Evolutionary conservation across 2,888 invertebrate species (phyloP), one percentile per base, ranked within the genome.

Genomic region (Tiphia femorata): DNA sequence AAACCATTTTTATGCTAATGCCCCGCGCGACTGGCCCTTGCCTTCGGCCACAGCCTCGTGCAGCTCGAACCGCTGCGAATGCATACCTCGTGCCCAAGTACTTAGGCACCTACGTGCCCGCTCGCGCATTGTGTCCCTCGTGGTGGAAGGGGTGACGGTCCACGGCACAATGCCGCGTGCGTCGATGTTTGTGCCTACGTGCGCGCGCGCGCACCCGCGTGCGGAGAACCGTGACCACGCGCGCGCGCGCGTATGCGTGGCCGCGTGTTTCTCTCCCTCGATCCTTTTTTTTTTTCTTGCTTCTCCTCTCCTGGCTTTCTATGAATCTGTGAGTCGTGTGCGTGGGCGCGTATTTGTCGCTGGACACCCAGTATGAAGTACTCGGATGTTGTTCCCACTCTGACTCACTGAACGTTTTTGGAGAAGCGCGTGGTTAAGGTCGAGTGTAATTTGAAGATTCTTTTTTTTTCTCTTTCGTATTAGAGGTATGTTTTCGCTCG

Each of bases 1-100:
- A 64, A 73, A 68, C 66, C 67, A 74, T 75, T 77, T 76, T 79
- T 72, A 77, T 73, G 74, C 62, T 73, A 78, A 76, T 75, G 59
- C 61, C 33, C n/a, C n/a, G n/a, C 38, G 56, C 49, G 53, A 42
- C 49, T 10, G 25, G n/a, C 17, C n/a, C n/a, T n/a, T n/a, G n/a
- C n/a, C n/a, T n/a, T n/a, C n/a, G 19, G 23, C 16, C 29, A 14
- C 14, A 1, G 33, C 33, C 4, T 33, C 33, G 33, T 33, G 17
- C 41, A 17, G 46, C 43, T 20, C 19, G 20, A 8, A 21, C 20
- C 20, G 20, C 10, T 25, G 4, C 25, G 6, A 3, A 42, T 12
- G 50, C 58, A 58, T 62, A 51, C 38, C 53, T 43, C 48, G 46
- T 38, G 52, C 58, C 54, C 57, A 59, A 52, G 61, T 51, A 67